Conservation (phyloP, 1,140 invertebrate species). For the Drosophila subpulchrella region DNA sequence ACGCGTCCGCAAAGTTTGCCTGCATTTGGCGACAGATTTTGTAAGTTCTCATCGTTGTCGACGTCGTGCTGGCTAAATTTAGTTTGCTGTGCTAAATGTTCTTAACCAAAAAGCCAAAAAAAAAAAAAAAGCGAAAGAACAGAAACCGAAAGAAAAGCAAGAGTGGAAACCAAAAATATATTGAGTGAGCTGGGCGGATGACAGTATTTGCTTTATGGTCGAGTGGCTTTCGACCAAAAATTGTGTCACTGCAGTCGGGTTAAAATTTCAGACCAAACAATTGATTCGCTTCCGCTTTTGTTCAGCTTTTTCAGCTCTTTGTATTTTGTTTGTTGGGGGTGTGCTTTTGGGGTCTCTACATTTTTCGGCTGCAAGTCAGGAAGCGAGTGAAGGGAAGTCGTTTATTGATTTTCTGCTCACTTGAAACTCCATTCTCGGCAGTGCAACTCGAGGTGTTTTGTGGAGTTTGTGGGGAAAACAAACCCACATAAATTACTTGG, state of each 20-base stretch:
- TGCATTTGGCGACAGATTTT: conserved; percentile 76
- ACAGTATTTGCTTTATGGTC: conserved; percentile 20
- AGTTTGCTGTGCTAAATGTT: conserved; percentile 64
- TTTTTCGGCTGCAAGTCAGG: conserved; percentile 31
- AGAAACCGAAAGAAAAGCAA: conserved; percentile 1
- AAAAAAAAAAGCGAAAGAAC: conserved; percentile 14
- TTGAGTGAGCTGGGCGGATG: conserved; percentile 19
- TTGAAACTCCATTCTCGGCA: conserved; percentile 30
- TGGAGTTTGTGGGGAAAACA: conserved; percentile 11
- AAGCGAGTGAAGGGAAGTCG: conserved; percentile 36
- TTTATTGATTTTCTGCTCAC: conserved; percentile 70
- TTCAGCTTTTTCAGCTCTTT: conserved; percentile 1
- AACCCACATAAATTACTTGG: conserved; percentile 3
- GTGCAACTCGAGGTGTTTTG: conserved; percentile 10
- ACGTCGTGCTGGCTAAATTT: conserved; percentile 60
- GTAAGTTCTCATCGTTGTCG: conserved; percentile 61
- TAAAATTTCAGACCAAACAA: conserved; percentile 16
- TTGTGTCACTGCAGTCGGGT: conserved; percentile 51
- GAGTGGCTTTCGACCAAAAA: conserved; percentile 38
- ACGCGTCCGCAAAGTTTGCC: conserved; percentile 55
- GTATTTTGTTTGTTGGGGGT: conserved; percentile 19
- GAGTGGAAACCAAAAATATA: conserved; percentile 46
- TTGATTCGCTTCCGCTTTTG: conserved; percentile 22
- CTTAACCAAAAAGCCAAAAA: conserved; percentile 23
- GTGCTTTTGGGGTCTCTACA: conserved; percentile 21